Conservation (phyloP, 2,113 vertebrate genomes). For the Phyllostomus hastatus region DNA sequence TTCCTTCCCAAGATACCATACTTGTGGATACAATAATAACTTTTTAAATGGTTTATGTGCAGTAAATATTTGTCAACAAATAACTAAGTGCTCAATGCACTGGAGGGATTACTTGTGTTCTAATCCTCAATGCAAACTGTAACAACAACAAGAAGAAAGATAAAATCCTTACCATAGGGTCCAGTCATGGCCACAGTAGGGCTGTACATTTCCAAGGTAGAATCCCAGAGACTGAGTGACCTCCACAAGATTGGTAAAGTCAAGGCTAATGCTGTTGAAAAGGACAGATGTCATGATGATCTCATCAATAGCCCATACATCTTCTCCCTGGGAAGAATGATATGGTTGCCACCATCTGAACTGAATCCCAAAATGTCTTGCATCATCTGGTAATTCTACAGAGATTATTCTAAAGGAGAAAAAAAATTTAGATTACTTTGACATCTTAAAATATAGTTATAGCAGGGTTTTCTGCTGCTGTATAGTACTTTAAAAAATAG, state of each 20-base stretch:
- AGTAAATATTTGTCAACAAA: neutral
- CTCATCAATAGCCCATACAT: conserved; percentile 98
- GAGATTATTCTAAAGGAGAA: conserved; percentile 90
- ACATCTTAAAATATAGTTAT: conserved; percentile 8
- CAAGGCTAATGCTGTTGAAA: conserved; percentile 97
- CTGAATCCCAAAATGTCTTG: conserved; percentile 94
- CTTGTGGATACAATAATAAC: neutral
- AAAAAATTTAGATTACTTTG: conserved; percentile 19
- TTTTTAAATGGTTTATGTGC: neutral
- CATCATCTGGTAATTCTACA: conserved; percentile 93
- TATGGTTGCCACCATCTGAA: conserved; percentile 99
- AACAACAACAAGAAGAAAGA: neutral
- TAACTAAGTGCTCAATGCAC: neutral
- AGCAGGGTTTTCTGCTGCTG: neutral
- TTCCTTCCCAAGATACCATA: neutral
- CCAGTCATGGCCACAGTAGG: conserved; percentile 97
- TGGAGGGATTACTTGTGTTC: neutral
- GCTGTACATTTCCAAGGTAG: conserved; percentile 96
- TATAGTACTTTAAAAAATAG: neutral
- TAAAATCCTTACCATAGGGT: conserved; percentile 91
- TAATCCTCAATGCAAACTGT: neutral
- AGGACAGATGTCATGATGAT: conserved; percentile 98
- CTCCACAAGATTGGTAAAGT: conserved; percentile 96
- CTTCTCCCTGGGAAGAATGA: conserved; percentile 93
- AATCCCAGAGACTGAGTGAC: conserved; percentile 98